Evolutionary conservation across 2,888 invertebrate species (phyloP), one percentile per base, ranked within the genome.

Genomic region (Drosophila nr. perissopoda): DNA sequence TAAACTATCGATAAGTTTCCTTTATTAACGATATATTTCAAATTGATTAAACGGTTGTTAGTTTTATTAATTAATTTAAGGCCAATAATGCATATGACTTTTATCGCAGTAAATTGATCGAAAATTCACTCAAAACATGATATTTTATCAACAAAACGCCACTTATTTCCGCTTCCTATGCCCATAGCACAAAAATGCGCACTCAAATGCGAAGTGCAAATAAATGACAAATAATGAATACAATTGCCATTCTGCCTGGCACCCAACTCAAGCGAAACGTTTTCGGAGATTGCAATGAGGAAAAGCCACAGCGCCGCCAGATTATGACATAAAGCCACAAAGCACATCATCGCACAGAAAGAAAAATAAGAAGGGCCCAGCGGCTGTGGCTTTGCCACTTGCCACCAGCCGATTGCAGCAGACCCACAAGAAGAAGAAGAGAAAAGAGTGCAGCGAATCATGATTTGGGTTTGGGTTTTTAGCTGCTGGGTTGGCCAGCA

Each of bases 141-240:
- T 74, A 74, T 76, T 72, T 52, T 34, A 59, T 58, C 56, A 67
- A 34, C 68, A 70, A 70, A 73, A 74, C 42, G 65, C 49, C 71
- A 74, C 69, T 89, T 87, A 78, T 84, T 87, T 85, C 88, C 89
- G 85, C 85, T 85, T 89, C 85, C 89, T 80, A 59, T 59, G 64
- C 85, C 84, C 69, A 52, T 59, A 65, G 53, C n/a, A 40, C 62
- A 61, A 54, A 16, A 40, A 60, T 61, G 57, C 46, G 74, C 84
- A 84, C 70, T 87, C 72, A 70, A 74, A 71, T 87, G 89, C 67
- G 78, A 85, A 85, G 82, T 82, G 85, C 82, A 87, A 85, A 89
- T 74, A 89, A 84, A 87, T 89, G 85, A 85, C 88, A 89, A 87
- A 84, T 84, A 74, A 61, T 31, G 40, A 49, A 40, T 59, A 70